These are phyloP conservation scores for Noctua janthe DNA, from an alignment of 2,888 invertebrate genomes.

Conservation along the genomic window DNA sequence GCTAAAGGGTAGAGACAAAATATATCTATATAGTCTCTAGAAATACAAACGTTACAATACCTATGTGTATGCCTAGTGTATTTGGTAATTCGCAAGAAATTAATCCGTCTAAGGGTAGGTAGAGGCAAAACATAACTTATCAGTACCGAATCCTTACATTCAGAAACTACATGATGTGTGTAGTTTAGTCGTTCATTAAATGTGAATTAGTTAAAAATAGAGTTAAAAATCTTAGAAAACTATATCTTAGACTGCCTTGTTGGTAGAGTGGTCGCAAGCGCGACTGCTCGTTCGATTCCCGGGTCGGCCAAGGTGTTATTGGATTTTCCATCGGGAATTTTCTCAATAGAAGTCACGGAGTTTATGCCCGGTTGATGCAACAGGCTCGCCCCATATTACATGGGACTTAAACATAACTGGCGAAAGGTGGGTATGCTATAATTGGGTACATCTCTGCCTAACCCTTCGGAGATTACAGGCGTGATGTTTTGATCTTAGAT, in stretches of 20 bases:
- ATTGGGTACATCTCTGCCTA: too few species aligned
- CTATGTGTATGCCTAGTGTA: background rate
- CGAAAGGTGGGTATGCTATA: too few species aligned
- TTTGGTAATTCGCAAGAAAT: constrained; percentile 1
- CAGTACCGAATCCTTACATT: background rate
- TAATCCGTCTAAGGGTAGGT: background rate
- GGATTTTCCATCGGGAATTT: too few species aligned
- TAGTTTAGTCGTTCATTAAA: background rate
- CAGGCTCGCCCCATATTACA: too few species aligned
- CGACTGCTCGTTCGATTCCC: too few species aligned
- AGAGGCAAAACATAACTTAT: constrained; percentile 9
- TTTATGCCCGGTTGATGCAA: too few species aligned
- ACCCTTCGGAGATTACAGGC: too few species aligned
- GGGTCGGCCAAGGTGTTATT: too few species aligned
- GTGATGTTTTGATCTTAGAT: background rate
- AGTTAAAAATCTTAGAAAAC: background rate
- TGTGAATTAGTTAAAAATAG: background rate
- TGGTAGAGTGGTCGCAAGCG: too few species aligned
- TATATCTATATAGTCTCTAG: background rate
- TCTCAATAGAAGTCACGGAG: too few species aligned
- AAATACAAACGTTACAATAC: background rate
- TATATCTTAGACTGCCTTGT: too few species aligned
- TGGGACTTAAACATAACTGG: too few species aligned
- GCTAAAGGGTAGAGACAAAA: background rate
- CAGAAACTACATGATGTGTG: background rate